Conservation (phyloP, 2,113 vertebrate genomes). For the Laterallus jamaicensis region DNA sequence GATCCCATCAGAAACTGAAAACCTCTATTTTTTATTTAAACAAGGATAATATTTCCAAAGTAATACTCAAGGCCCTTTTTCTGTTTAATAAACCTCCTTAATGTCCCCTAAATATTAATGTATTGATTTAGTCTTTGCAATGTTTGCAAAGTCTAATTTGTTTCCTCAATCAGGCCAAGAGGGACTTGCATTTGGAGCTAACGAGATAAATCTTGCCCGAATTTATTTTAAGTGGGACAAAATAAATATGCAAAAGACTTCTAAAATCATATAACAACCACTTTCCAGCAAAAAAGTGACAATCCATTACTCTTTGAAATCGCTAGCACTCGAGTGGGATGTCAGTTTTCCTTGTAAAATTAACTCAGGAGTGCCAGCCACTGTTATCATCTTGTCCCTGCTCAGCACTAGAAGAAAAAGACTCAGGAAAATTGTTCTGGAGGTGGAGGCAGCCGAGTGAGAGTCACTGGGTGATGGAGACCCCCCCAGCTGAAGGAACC, state of each 20-base stretch:
- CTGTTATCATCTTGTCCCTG: constrained; percentile 38
- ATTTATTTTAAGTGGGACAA: constrained; percentile 74
- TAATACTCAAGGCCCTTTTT: constrained; percentile 61
- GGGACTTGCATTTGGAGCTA: constrained; percentile 73
- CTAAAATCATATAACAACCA: constrained; percentile 61
- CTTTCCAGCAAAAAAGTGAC: constrained; percentile 71
- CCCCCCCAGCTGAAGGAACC: not conserved
- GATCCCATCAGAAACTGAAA: constrained; percentile 35
- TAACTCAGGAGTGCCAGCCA: constrained; percentile 51
- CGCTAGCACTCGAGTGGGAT: constrained; percentile 34
- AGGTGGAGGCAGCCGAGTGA: not conserved
- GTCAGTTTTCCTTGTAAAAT: constrained; percentile 60
- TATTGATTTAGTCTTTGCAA: constrained; percentile 70
- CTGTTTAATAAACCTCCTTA: constrained; percentile 73
- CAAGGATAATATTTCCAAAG: constrained; percentile 53
- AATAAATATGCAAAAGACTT: constrained; percentile 76
- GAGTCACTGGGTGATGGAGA: not conserved
- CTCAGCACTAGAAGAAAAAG: not conserved
- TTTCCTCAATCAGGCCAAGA: constrained; percentile 70
- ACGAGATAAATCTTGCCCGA: constrained; percentile 74
- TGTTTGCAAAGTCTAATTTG: constrained; percentile 78
- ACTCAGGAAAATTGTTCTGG: not conserved
- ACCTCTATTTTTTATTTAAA: constrained; percentile 60
- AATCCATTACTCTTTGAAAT: constrained; percentile 70
- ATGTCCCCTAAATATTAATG: constrained; percentile 76